Evolutionary conservation across 2,113 vertebrate genomes (phyloP).

Genomic region (Phrynosoma blainvillii): DNA sequence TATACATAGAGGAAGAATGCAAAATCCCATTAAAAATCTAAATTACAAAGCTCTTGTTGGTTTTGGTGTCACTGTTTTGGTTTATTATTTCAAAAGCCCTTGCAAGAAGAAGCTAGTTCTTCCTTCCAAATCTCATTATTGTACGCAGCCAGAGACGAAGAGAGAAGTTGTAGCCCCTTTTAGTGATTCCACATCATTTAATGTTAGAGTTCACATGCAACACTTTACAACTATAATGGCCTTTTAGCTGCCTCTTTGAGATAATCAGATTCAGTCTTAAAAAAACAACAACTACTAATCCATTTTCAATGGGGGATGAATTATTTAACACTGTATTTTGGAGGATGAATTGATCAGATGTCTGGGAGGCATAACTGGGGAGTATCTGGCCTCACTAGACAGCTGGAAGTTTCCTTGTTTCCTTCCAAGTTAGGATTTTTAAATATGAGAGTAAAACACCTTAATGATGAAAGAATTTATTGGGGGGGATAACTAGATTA

Average conservation of each 20-base stretch:
- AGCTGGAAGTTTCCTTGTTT: neutral
- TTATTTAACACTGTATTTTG: constrained; percentile 5
- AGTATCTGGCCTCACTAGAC: neutral
- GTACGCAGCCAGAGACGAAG: no score
- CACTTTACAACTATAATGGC: neutral
- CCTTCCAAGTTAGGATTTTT: neutral
- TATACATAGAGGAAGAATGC: neutral
- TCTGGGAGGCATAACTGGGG: constrained; percentile 22
- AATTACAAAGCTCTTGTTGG: neutral
- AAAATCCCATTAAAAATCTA: neutral
- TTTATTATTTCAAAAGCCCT: neutral
- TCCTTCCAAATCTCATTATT: neutral
- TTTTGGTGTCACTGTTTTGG: neutral
- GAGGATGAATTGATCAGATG: neutral
- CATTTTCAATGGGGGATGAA: neutral
- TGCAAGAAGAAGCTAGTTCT: neutral
- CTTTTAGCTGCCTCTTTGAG: neutral
- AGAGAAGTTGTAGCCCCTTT: no score
- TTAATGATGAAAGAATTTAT: neutral
- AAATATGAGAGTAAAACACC: neutral
- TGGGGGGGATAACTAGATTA: neutral
- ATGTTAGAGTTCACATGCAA: accelerated
- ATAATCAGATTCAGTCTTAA: neutral
- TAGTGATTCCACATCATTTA: neutral
- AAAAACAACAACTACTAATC: neutral